A percentile compares a stretch with the other conserved stretches of the same genome.
Evolutionary conservation across 2,113 vertebrate genomes (phyloP).

Genomic region (Polyodon spathula): DNA sequence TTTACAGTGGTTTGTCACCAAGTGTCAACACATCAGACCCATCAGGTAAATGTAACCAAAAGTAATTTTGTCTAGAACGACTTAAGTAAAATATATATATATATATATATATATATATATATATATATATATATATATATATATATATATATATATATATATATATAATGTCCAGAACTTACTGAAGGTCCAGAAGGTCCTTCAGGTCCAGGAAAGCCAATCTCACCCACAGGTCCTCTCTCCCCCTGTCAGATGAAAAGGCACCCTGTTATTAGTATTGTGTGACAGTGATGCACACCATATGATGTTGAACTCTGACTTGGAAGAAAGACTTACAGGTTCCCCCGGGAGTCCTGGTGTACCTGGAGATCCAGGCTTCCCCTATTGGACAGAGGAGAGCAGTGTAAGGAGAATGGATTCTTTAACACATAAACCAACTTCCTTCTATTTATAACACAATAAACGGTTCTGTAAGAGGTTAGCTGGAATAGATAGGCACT

Average conservation of each 20-base stretch:
- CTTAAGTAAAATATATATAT: too few relatives aligned
- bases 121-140: neutral
- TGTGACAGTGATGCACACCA: slow-evolving; percentile 21
- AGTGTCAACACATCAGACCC: too few relatives aligned
- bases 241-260: slow-evolving; percentile 67
- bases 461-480: neutral
- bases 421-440: neutral
- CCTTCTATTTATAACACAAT: too few relatives aligned
- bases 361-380: slow-evolving; percentile 74
- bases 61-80: too few relatives aligned
- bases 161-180: slow-evolving; percentile 39
- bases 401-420: slow-evolving; percentile 23
- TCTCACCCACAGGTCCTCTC: slow-evolving; percentile 85
- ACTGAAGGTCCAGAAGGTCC: slow-evolving; percentile 80
- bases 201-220: slow-evolving; percentile 89
- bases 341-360: slow-evolving; percentile 80
- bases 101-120: neutral
- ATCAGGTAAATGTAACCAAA: too few relatives aligned
- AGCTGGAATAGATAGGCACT: slow-evolving; percentile 33
- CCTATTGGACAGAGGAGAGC: slow-evolving; percentile 61
- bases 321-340: slow-evolving; percentile 68
- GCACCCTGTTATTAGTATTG: slow-evolving; percentile 19
- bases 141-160: neutral
- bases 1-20: too few relatives aligned
- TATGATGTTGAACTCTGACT: neutral